phyloP scores from a whole-genome alignment of 2,888 invertebrate species.

The Clanis bilineata region DNA sequence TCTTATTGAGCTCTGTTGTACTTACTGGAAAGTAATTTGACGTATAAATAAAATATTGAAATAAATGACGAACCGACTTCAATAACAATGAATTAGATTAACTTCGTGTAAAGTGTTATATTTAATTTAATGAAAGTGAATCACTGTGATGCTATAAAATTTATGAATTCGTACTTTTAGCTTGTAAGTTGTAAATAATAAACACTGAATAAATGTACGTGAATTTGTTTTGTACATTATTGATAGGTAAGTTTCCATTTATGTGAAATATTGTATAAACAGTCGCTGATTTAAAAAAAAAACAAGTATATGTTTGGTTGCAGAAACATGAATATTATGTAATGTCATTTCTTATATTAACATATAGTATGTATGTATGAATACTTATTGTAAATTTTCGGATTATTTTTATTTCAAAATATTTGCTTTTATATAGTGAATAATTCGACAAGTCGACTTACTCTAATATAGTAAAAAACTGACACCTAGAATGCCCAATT shows the following conservation, averaged over 20 bases:
- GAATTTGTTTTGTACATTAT: conserved; percentile 16
- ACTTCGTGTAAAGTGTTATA: conserved; percentile 9
- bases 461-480: no score
- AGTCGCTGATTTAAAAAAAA: conserved; percentile 5
- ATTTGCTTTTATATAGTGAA: no score
- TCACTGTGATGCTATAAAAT: conserved; percentile 79
- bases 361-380: no score
- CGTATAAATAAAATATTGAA: neutral
- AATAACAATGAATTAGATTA: neutral
- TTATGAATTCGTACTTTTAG: conserved; percentile 41
- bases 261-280: neutral
- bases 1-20: neutral
- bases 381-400: no score
- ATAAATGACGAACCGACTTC: neutral
- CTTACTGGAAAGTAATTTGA: neutral
- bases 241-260: neutral
- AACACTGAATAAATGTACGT: conserved; percentile 7
- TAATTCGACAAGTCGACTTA: no score
- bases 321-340: neutral
- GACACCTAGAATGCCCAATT: no score
- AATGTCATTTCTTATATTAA: no score
- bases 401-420: no score
- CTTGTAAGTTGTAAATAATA: conserved; percentile 36
- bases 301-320: neutral
- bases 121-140: conserved; percentile 47